Conservation (phyloP, 2,888 invertebrate species). For the Caenorhabditis sp. region DNA sequence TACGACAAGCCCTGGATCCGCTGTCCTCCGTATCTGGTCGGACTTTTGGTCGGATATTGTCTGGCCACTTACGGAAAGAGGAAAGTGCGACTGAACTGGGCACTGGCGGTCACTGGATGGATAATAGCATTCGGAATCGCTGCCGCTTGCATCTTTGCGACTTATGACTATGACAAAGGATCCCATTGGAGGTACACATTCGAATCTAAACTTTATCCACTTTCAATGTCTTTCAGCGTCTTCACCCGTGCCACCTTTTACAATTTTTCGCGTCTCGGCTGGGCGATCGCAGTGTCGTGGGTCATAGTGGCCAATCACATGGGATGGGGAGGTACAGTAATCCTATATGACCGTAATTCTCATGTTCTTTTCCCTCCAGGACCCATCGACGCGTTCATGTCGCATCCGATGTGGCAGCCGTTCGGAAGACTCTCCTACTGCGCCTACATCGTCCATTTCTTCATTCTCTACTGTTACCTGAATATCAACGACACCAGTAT, state of each 20-base stretch:
- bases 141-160: conserved; percentile 56
- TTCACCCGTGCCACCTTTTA: conserved; percentile 59
- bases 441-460: conserved; percentile 85
- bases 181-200: conserved; percentile 29
- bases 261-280: conserved; percentile 76
- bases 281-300: conserved; percentile 80
- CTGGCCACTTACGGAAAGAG: conserved; percentile 70
- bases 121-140: conserved; percentile 38
- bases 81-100: conserved; percentile 42
- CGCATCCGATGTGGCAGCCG: conserved; percentile 83
- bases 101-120: conserved; percentile 16
- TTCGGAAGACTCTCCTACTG: conserved; percentile 92
- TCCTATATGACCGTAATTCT: not conserved
- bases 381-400: conserved; percentile 68
- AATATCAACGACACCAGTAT: conserved; percentile 30
- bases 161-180: conserved; percentile 50
- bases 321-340: conserved; percentile 80
- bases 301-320: conserved; percentile 80
- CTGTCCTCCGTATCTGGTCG: conserved; percentile 80
- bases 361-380: conserved; percentile 1
- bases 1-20: conserved; percentile 80
- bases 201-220: not conserved
- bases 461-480: conserved; percentile 45
- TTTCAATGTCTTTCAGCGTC: conserved; percentile 1
- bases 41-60: conserved; percentile 79